These are phyloP conservation scores for Pangasius larnaudii DNA, from an alignment of 2,797 vertebrate genomes.

Conservation along the genomic window DNA sequence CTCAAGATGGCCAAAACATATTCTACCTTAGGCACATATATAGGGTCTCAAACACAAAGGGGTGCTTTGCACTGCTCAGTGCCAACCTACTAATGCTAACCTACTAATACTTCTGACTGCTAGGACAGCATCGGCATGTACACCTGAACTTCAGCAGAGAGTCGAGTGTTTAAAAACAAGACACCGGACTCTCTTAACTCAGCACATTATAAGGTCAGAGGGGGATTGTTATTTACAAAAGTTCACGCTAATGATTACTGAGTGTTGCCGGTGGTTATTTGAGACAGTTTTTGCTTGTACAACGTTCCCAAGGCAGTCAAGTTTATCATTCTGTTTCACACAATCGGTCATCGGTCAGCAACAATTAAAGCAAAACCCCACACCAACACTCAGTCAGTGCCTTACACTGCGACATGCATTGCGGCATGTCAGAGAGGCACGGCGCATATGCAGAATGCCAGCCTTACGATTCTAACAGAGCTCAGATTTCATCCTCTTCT, in stretches of 20 bases:
- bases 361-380: slow-evolving; percentile 34
- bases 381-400: slow-evolving; percentile 31
- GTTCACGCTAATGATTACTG: background rate
- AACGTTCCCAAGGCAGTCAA: background rate
- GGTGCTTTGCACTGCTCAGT: background rate
- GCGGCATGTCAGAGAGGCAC: slow-evolving; percentile 17
- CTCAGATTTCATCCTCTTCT: slow-evolving; percentile 37
- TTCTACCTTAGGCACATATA: background rate
- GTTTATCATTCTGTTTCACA: background rate
- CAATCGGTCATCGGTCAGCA: slow-evolving; percentile 33
- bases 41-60: background rate
- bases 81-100: background rate
- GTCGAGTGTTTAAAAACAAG: background rate
- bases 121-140: background rate
- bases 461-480: slow-evolving; percentile 13
- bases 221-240: slow-evolving; percentile 1
- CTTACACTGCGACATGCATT: slow-evolving; percentile 31
- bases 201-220: slow-evolving; percentile 13
- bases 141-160: background rate
- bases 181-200: background rate
- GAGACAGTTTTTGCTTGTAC: background rate
- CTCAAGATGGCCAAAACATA: background rate
- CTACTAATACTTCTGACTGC: background rate
- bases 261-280: background rate
- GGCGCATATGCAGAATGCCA: slow-evolving; percentile 33